Percentiles rank a stretch among this genome's conserved stretches.
These are phyloP conservation scores for Gnatocerus cornutus DNA, from an alignment of 2,888 invertebrate genomes.

Conservation along the genomic window DNA sequence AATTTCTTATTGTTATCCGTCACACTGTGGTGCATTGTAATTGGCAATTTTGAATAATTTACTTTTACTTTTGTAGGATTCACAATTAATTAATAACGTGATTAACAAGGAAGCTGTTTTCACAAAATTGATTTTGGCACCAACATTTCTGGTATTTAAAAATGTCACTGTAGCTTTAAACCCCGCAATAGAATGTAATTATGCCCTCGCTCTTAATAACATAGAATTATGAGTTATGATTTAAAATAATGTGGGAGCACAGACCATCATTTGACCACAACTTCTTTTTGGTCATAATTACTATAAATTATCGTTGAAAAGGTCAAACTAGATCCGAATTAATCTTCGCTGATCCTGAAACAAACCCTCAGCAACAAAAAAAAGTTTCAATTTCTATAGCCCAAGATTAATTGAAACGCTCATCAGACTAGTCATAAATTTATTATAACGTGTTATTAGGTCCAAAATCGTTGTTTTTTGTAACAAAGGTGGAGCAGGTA, in stretches of 20 bases:
- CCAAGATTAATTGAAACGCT: no score
- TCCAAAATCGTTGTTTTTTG: no score
- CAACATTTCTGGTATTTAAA: slow-evolving; percentile 21
- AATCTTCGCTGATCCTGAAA: neutral
- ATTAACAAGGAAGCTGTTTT: neutral
- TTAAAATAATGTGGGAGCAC: neutral
- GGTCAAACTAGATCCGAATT: neutral
- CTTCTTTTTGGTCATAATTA: slow-evolving; percentile 7
- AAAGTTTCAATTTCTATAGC: no score
- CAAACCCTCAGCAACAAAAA: neutral
- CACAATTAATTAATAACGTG: neutral
- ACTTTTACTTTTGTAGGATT: slow-evolving; percentile 40
- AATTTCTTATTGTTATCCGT: slow-evolving; percentile 44
- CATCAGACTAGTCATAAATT: no score
- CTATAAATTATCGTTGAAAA: slow-evolving; percentile 1
- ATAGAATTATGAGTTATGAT: neutral
- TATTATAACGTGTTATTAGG: no score
- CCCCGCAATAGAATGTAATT: no score
- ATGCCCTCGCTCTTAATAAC: no score
- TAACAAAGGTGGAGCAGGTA: slow-evolving; percentile 1
- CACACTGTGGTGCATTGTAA: slow-evolving; percentile 26
- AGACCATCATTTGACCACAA: neutral
- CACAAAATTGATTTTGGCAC: slow-evolving; percentile 18
- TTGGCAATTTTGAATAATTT: slow-evolving; percentile 31
- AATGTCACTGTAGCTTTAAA: neutral